A percentile compares a stretch with the other conserved stretches of the same genome.
Conservation (phyloP, 92 coral and sea anemone genomes). For the Scolanthus callimorphus region DNA sequence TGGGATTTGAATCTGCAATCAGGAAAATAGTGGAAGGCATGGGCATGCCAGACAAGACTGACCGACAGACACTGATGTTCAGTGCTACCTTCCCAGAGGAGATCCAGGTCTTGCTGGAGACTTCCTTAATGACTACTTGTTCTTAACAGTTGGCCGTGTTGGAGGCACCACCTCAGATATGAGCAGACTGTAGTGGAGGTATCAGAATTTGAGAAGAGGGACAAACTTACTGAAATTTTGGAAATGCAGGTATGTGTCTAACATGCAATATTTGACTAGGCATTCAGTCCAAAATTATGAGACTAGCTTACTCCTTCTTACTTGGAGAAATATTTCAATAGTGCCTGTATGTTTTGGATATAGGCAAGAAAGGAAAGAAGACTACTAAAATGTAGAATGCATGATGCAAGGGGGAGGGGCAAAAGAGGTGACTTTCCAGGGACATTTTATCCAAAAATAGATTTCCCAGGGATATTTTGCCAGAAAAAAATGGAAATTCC, state of each 20-base stretch:
- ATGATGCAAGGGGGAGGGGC: no score
- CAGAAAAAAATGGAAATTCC: no score
- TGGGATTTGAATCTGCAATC: slow-evolving; percentile 89
- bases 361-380: no score
- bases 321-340: no score
- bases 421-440: no score
- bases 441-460: no score
- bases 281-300: no score
- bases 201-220: slow-evolving; percentile 87
- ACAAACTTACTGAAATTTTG: slow-evolving; percentile 78
- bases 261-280: no score
- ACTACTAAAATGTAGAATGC: no score
- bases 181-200: slow-evolving; percentile 87
- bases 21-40: slow-evolving; percentile 65
- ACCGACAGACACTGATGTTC: slow-evolving; percentile 93
- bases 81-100: slow-evolving; percentile 98
- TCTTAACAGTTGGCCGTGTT: slow-evolving; percentile 95
- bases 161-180: slow-evolving; percentile 98
- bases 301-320: no score
- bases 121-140: slow-evolving; percentile 86
- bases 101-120: slow-evolving; percentile 88
- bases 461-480: no score
- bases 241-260: slow-evolving; percentile 78
- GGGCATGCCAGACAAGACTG: slow-evolving; percentile 82
- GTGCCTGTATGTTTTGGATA: no score